Evolutionary conservation across 2,113 vertebrate genomes (phyloP), one percentile per base, ranked within the genome.

Genomic region (Oncorhynchus gorbuscha): DNA sequence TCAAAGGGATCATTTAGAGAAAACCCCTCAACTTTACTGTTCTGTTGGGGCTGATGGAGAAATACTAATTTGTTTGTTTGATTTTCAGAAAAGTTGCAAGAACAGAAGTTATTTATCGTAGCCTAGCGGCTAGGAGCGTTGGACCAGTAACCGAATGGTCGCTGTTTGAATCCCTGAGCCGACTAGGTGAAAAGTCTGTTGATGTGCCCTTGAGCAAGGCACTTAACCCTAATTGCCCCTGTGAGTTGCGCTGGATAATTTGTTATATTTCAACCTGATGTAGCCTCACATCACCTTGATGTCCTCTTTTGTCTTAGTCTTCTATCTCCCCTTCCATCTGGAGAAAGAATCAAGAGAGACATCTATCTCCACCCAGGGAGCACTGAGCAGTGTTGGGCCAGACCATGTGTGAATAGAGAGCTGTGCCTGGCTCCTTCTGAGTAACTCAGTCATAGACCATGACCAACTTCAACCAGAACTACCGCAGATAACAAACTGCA

Each of bases 331-430:
- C 5, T 68, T 69, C 18, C 67, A 20, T 7, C 14, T 69, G 18
- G 5, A 18, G 67, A 14, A 26, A 16, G 32, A 69, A 4, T 39
- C 49, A 16, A 69, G 67, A 20, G 32, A 39, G 32, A 69, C 32
- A 35, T 69, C n/a, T 62, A 22, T 62, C 26, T 28, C 69, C 69
- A 70, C 84, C 85, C 35, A 69, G 35, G 67, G 30, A 45, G 67
- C 16, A 45, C 39, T 45, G 39, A 45, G 39, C 39, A 45, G 39
- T 18, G 22, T 69, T 14, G 11, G 9, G 8, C 39, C 39, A 45
- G 39, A 69, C 39, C 67, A 9, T 69, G 20, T 69, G 35, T 14
- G 32, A n/a, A 18, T 20, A 35, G 67, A 45, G 67, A 32, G 20
- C 8, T 9, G 18, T n/a, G 61, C 4, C 61, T 24, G 61, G 61